Percentiles rank a stretch among this genome's conserved stretches.
These are phyloP conservation scores for Oncorhynchus clarkii DNA, from an alignment of 2,113 vertebrate genomes.

Conservation along the genomic window DNA sequence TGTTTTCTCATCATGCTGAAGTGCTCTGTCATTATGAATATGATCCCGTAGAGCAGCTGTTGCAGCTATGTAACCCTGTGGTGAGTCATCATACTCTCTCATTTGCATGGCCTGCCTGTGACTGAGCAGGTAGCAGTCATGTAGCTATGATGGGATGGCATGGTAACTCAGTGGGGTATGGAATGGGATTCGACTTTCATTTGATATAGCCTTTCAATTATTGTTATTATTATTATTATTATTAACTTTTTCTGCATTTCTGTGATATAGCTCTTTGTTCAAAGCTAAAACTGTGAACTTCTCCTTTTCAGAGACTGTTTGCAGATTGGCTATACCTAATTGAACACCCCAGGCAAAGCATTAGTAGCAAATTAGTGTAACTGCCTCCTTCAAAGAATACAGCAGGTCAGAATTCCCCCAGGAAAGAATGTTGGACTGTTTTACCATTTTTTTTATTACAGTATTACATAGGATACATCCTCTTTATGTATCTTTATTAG, in stretches of 20 bases:
- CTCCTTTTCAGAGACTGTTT: not conserved
- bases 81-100: not conserved
- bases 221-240: too few species aligned
- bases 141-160: not conserved
- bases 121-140: not conserved
- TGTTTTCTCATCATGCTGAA: not conserved
- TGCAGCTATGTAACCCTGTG: not conserved
- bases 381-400: too few species aligned
- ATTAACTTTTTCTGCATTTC: too few species aligned
- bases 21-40: slow-evolving; percentile 14
- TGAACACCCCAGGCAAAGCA: too few species aligned
- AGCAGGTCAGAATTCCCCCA: too few species aligned
- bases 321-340: not conserved
- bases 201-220: not conserved
- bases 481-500: not conserved
- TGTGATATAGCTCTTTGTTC: too few species aligned
- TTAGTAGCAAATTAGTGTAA: too few species aligned
- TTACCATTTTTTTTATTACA: too few species aligned
- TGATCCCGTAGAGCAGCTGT: not conserved
- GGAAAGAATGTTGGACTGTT: too few species aligned
- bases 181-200: not conserved
- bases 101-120: not conserved
- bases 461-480: too few species aligned
- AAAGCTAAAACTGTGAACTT: too few species aligned
- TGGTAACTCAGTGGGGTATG: not conserved